These are phyloP conservation scores for Coremacera marginata DNA, from an alignment of 2,888 invertebrate genomes.

Conservation along the genomic window DNA sequence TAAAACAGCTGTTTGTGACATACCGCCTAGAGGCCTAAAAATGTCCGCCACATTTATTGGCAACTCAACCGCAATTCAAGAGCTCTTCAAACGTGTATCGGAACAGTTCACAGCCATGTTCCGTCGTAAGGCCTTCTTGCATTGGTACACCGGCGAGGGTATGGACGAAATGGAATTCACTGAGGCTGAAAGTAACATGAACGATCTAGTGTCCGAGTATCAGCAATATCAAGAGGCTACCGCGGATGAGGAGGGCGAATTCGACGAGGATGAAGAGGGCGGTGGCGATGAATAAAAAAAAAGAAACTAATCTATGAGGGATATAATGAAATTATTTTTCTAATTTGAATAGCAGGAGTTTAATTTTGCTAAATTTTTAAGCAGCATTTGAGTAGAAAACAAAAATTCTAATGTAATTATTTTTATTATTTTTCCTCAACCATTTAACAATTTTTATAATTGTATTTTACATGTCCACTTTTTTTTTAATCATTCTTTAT, in stretches of 20 bases:
- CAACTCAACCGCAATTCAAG: slow-evolving; percentile 93
- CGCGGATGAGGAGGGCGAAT: slow-evolving; percentile 85
- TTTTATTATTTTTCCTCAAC: slow-evolving; percentile 23
- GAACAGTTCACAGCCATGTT: slow-evolving; percentile 97
- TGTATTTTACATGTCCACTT: slow-evolving; percentile 42
- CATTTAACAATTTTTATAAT: slow-evolving; percentile 34
- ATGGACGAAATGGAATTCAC: slow-evolving; percentile 99
- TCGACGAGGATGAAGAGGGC: slow-evolving; percentile 75
- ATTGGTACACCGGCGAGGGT: slow-evolving; percentile 98
- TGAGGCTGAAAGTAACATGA: slow-evolving; percentile 96
- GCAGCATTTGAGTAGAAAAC: slow-evolving; percentile 31
- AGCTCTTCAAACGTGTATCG: slow-evolving; percentile 90
- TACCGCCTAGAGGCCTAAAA: slow-evolving; percentile 88
- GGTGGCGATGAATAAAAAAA: slow-evolving; percentile 63
- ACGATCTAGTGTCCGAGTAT: slow-evolving; percentile 92
- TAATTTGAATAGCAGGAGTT: slow-evolving; percentile 24
- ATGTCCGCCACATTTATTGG: slow-evolving; percentile 97
- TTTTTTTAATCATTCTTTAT: slow-evolving; percentile 32
- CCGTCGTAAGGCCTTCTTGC: slow-evolving; percentile 95
- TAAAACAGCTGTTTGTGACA: slow-evolving; percentile 94
- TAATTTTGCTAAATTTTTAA: slow-evolving; percentile 43
- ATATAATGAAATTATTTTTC: not conserved
- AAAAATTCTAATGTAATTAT: slow-evolving; percentile 39
- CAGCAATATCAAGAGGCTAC: slow-evolving; percentile 95
- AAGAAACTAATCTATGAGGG: not conserved